These are phyloP conservation scores for Tragelaphus buxtoni DNA, from an alignment of 2,113 vertebrate species.

Conservation along the genomic window DNA sequence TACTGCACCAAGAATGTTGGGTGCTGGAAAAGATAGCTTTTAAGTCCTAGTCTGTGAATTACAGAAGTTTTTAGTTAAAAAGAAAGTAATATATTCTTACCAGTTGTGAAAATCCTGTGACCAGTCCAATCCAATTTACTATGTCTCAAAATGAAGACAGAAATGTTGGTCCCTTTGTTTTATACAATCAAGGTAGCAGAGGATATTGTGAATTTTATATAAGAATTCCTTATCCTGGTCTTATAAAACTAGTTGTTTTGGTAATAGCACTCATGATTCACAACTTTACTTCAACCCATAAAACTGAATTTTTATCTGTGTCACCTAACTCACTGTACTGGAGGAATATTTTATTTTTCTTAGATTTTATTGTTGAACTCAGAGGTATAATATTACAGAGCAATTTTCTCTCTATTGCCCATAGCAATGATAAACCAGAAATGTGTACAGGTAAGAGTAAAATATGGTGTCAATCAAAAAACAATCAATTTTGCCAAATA, in stretches of 20 bases:
- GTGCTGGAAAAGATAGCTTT: background rate
- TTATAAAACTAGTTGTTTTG: background rate
- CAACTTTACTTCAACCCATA: background rate
- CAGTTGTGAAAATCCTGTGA: background rate
- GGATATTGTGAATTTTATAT: background rate
- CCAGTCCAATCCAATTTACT: background rate
- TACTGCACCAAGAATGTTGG: background rate
- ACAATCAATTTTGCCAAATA: constrained; percentile 3
- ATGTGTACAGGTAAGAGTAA: background rate
- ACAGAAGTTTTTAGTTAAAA: background rate
- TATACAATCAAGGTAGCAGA: background rate
- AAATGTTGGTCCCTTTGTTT: background rate
- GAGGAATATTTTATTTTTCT: constrained; percentile 45
- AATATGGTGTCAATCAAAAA: constrained; percentile 18
- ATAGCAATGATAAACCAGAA: constrained; percentile 35
- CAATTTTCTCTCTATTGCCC: constrained; percentile 44
- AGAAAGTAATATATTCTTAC: background rate
- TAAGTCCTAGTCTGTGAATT: background rate
- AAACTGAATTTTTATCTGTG: constrained; percentile 29
- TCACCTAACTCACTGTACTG: background rate
- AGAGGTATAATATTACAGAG: constrained; percentile 24
- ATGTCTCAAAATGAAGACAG: background rate
- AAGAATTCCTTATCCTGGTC: background rate
- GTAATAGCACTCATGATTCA: constrained; percentile 12
- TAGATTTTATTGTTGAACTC: constrained; percentile 48